Conservation (phyloP, 2,113 vertebrate species). For the Anser brachyrhynchus region DNA sequence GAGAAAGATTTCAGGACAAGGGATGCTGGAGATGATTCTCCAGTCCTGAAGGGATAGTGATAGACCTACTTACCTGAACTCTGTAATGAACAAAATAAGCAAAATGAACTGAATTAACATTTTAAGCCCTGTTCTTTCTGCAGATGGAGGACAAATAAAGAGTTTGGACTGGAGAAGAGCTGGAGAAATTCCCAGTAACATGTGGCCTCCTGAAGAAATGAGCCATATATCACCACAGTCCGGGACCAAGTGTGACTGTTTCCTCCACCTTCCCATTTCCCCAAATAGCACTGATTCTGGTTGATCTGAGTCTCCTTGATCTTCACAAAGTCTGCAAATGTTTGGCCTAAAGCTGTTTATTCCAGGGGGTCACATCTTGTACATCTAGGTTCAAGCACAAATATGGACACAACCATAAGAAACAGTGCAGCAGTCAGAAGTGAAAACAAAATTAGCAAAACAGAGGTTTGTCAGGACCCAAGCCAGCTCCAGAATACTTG, state of each 20-base stretch:
- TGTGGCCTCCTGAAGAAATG: neutral
- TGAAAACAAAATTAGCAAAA: neutral
- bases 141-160: neutral
- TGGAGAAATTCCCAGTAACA: neutral
- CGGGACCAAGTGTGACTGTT: neutral
- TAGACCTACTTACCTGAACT: neutral
- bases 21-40: neutral
- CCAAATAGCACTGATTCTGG: rapidly evolving
- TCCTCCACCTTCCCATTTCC: neutral
- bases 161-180: neutral
- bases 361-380: neutral
- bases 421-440: neutral
- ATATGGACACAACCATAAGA: neutral
- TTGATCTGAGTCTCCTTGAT: neutral
- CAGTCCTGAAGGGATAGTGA: neutral
- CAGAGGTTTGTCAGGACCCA: neutral
- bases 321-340: neutral
- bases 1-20: neutral
- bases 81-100: neutral
- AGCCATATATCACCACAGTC: neutral
- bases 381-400: neutral
- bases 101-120: neutral
- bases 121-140: neutral
- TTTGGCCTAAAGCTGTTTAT: neutral
- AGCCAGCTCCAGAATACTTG: neutral